Percentiles rank a stretch among this genome's conserved stretches.
Evolutionary conservation across 1,140 invertebrate genomes (phyloP).

Genomic region (Ips nitidus): DNA sequence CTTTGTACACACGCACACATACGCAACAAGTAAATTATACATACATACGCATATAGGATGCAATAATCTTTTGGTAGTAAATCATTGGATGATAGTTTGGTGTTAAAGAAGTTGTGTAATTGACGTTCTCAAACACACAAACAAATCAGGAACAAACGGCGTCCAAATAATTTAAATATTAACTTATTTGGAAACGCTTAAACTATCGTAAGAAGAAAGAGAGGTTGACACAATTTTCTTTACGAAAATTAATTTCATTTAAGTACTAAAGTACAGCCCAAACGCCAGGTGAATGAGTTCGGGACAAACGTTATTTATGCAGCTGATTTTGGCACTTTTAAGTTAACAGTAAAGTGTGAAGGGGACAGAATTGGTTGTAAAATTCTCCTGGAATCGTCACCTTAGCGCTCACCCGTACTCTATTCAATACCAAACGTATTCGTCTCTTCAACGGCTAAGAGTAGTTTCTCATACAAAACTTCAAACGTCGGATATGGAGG

Average conservation of each 20-base stretch:
- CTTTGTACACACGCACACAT: background rate
- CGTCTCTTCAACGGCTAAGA: constrained; percentile 94
- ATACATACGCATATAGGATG: background rate
- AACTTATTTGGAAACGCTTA: constrained; percentile 17
- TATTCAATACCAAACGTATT: constrained; percentile 98
- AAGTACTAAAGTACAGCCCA: too few species aligned
- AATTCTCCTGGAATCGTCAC: background rate
- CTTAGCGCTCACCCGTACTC: constrained; percentile 9
- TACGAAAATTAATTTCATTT: too few species aligned
- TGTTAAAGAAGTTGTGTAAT: constrained; percentile 4
- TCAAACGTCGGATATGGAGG: constrained; percentile 94
- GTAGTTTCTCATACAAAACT: constrained; percentile 90
- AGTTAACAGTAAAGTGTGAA: too few species aligned
- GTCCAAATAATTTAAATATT: constrained; percentile 26
- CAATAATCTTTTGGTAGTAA: constrained; percentile 20
- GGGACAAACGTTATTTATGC: too few species aligned
- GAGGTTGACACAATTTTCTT: too few species aligned
- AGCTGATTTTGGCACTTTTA: too few species aligned
- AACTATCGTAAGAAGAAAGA: background rate
- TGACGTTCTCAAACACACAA: background rate
- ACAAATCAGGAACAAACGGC: constrained; percentile 19
- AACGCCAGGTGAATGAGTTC: too few species aligned
- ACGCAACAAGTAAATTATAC: background rate
- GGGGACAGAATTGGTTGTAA: too few species aligned
- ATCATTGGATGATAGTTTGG: constrained; percentile 18